Percentiles rank a stretch among this genome's conserved stretches.
phyloP scores from a whole-genome alignment of 2,888 invertebrate genomes.

The Coelinius sp. region DNA sequence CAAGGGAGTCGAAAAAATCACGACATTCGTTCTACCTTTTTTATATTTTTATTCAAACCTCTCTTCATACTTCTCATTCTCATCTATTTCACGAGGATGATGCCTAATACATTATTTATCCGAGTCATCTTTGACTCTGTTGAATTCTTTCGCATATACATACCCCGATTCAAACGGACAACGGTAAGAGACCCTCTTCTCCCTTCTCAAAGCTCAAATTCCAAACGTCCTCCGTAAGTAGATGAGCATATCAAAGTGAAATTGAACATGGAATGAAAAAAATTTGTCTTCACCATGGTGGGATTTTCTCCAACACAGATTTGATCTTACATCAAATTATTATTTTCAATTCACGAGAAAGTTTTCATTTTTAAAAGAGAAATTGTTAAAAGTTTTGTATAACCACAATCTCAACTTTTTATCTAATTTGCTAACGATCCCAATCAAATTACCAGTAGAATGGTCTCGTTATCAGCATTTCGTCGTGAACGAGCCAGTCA shows the following conservation, averaged over 20 bases:
- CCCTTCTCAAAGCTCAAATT: conserved; percentile 1
- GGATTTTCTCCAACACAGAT: neutral
- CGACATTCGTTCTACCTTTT: neutral
- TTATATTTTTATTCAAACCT: neutral
- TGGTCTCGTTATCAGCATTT: conserved; percentile 4
- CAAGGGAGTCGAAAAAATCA: neutral
- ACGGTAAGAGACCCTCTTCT: neutral
- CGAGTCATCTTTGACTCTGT: conserved; percentile 22
- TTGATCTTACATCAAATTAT: too few species aligned
- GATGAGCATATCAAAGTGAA: conserved; percentile 30
- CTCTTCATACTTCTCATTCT: neutral
- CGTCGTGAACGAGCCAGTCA: neutral
- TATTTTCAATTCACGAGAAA: too few species aligned
- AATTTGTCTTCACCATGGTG: neutral
- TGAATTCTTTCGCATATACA: conserved; percentile 10
- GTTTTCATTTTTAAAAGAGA: too few species aligned
- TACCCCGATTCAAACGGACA: conserved; percentile 19
- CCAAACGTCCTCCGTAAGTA: conserved; percentile 24
- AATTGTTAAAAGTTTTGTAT: too few species aligned
- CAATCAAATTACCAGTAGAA: neutral
- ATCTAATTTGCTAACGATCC: neutral
- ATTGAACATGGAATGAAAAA: conserved; percentile 24
- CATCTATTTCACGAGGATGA: conserved; percentile 10
- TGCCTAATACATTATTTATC: conserved; percentile 20
- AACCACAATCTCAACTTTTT: neutral